A percentile compares a stretch with the other conserved stretches of the same genome.
These are phyloP conservation scores for Drosophila anomalata DNA, from an alignment of 2,888 invertebrate genomes.

Conservation along the genomic window DNA sequence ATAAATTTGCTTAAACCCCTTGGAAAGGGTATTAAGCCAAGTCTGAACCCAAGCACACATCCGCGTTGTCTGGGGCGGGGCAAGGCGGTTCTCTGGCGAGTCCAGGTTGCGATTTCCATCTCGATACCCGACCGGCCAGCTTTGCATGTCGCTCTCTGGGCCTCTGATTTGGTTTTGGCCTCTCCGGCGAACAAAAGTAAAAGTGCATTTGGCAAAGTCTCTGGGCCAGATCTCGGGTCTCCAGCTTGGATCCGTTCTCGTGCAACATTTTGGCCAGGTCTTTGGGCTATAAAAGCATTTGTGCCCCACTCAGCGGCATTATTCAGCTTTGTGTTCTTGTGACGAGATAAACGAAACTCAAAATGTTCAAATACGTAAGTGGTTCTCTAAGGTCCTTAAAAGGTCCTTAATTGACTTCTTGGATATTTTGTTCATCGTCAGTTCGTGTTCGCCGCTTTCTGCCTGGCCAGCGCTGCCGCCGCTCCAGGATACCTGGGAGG, in stretches of 20 bases:
- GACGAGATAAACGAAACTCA: slow-evolving; percentile 52
- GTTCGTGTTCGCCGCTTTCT: slow-evolving; percentile 74
- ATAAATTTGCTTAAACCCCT: neutral
- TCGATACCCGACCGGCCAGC: slow-evolving; percentile 30
- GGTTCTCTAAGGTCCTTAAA: too few relatives aligned
- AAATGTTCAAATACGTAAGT: slow-evolving; percentile 81
- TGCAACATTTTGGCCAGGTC: slow-evolving; percentile 37
- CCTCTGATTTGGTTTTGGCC: slow-evolving; percentile 4
- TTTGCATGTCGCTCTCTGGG: slow-evolving; percentile 40
- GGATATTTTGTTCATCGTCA: slow-evolving; percentile 24
- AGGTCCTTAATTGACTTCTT: neutral
- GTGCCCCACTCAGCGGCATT: slow-evolving; percentile 54
- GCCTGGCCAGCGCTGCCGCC: slow-evolving; percentile 79
- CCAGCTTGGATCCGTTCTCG: slow-evolving; percentile 44
- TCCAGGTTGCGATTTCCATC: slow-evolving; percentile 13
- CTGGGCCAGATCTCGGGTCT: slow-evolving; percentile 25
- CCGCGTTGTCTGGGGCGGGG: slow-evolving; percentile 43
- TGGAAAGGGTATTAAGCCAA: slow-evolving; percentile 15
- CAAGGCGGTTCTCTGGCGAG: slow-evolving; percentile 23
- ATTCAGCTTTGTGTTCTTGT: slow-evolving; percentile 75
- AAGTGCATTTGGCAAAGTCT: slow-evolving; percentile 54
- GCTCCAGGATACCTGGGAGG: slow-evolving; percentile 82
- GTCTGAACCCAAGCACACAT: slow-evolving; percentile 32
- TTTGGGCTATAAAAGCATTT: slow-evolving; percentile 72
- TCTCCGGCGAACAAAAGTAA: slow-evolving; percentile 64